Percentiles rank a stretch among this genome's conserved stretches.
Conservation (phyloP, 2,113 vertebrate genomes). For the Zosterops hypoxanthus region DNA sequence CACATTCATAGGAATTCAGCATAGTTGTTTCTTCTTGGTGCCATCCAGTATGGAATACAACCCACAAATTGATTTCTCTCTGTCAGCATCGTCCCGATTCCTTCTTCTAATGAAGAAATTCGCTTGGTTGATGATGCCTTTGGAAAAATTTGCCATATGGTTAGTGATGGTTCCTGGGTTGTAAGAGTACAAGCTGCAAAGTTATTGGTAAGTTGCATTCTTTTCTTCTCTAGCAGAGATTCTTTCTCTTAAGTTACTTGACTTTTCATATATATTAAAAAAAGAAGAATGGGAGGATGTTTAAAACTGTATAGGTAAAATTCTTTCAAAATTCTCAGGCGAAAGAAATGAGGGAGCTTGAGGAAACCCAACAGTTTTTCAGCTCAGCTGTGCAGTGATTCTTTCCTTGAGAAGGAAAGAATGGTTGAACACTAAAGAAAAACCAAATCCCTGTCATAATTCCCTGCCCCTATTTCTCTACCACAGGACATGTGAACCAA, state of each 20-base stretch:
- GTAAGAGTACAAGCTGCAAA: conserved; percentile 95
- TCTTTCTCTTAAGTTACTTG: background rate
- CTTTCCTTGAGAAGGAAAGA: background rate
- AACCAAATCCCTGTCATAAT: background rate
- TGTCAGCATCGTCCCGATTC: conserved; percentile 92
- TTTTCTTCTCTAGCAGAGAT: background rate
- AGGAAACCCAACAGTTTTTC: background rate
- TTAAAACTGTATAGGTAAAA: background rate
- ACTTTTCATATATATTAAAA: background rate
- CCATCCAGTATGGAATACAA: background rate
- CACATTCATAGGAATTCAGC: background rate
- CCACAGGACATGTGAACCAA: background rate
- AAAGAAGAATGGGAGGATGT: background rate
- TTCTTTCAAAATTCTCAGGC: background rate
- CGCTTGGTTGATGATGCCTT: conserved; percentile 94
- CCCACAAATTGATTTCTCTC: background rate
- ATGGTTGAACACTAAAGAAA: background rate
- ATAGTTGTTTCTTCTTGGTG: background rate
- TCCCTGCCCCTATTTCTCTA: background rate
- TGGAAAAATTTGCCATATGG: conserved; percentile 98
- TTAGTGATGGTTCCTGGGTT: conserved; percentile 96
- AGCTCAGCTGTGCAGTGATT: background rate
- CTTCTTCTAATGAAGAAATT: conserved; percentile 97
- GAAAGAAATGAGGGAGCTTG: background rate
- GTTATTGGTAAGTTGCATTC: conserved; percentile 83